These are phyloP conservation scores for Cecidostiba fungosa DNA, from an alignment of 2,888 invertebrate species.

Conservation along the genomic window DNA sequence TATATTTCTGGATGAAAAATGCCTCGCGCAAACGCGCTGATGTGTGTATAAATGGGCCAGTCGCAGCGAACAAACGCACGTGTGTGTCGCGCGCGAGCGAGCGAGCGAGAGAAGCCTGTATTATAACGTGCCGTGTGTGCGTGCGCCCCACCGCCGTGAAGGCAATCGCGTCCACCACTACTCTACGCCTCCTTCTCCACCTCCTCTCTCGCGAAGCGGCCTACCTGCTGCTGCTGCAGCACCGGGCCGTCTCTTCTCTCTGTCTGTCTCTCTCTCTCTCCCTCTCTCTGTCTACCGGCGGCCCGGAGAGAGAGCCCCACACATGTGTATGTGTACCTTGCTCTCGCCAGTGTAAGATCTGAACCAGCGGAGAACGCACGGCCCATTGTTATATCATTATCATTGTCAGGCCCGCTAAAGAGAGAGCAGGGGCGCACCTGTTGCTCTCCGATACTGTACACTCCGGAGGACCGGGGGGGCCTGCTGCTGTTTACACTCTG, in stretches of 20 bases:
- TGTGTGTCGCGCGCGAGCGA: constrained; percentile 61
- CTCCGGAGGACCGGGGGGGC: background rate
- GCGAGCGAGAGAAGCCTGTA: background rate
- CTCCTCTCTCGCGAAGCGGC: constrained; percentile 32
- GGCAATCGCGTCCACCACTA: constrained; percentile 7
- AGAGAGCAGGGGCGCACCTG: background rate
- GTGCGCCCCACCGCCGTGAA: background rate
- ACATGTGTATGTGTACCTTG: constrained; percentile 79
- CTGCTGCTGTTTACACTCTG: background rate
- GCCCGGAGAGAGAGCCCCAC: constrained; percentile 70
- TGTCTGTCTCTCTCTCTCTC: constrained; percentile 65
- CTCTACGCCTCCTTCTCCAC: constrained; percentile 66
- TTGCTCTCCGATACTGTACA: background rate
- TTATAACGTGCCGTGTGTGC: background rate
- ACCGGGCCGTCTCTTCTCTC: constrained; percentile 61
- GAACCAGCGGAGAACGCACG: constrained; percentile 80
- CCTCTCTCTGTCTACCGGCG: constrained; percentile 67
- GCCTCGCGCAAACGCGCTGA: constrained; percentile 29
- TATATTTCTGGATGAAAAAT: background rate
- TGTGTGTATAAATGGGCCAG: constrained; percentile 53
- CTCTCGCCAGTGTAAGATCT: constrained; percentile 79
- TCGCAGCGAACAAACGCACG: constrained; percentile 16
- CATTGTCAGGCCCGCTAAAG: constrained; percentile 73
- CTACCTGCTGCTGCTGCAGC: constrained; percentile 56
- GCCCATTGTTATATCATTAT: constrained; percentile 80